Conservation (phyloP, 1,140 invertebrate genomes). For the Chironomus striatipennis region DNA sequence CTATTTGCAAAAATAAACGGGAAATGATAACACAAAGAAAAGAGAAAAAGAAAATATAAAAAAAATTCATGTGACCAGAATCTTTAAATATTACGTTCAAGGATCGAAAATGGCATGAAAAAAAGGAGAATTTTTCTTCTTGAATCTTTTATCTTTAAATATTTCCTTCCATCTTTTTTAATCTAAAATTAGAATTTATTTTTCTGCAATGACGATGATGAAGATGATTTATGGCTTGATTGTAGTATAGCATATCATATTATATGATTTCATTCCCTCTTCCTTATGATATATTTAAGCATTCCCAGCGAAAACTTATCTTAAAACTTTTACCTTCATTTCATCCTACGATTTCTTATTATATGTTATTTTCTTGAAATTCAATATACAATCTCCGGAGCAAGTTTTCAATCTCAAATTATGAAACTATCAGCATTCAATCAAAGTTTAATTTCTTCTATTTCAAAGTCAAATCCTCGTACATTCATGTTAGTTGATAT, state of each 20-base stretch:
- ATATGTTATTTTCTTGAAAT: background rate
- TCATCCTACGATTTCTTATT: too few relatives aligned
- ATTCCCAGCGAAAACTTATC: too few relatives aligned
- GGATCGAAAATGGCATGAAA: background rate
- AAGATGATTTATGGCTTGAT: background rate
- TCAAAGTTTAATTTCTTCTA: background rate
- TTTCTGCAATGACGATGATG: background rate
- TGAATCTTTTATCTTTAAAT: background rate
- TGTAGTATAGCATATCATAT: background rate
- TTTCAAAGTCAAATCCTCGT: background rate
- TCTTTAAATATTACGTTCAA: background rate
- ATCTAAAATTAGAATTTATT: background rate
- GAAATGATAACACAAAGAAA: background rate
- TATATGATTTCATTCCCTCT: background rate
- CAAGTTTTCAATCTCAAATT: background rate
- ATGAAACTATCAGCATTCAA: constrained; percentile 8
- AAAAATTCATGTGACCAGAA: constrained; percentile 13
- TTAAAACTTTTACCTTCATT: too few relatives aligned
- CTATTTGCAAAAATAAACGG: background rate
- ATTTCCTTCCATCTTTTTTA: background rate
- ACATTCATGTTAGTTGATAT: background rate
- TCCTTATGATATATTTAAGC: too few relatives aligned
- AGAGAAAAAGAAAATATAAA: background rate
- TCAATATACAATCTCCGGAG: background rate
- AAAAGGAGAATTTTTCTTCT: background rate